A percentile compares a stretch with the other conserved stretches of the same genome.
These are phyloP conservation scores for Parus major DNA, from an alignment of 2,113 vertebrate genomes.

Conservation along the genomic window DNA sequence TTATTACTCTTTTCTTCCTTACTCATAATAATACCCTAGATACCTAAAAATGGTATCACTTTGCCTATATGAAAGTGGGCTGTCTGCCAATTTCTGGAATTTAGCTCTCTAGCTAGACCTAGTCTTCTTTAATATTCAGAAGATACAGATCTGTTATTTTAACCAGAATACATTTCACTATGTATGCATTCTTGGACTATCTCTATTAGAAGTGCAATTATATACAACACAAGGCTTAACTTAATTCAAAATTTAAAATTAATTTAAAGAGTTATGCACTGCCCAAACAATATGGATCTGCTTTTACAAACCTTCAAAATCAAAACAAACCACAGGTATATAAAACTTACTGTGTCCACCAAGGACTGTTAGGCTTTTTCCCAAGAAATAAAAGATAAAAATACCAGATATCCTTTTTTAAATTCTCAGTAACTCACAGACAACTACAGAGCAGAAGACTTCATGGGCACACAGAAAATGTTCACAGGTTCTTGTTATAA, in stretches of 20 bases:
- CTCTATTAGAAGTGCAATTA: background rate
- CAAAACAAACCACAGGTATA: background rate
- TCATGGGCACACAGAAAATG: background rate
- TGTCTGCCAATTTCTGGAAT: slow-evolving; percentile 58
- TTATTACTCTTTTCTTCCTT: slow-evolving; percentile 43
- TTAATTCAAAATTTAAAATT: background rate
- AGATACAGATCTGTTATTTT: slow-evolving; percentile 59
- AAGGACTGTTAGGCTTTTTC: background rate
- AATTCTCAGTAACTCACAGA: background rate
- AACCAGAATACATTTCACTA: slow-evolving; percentile 41
- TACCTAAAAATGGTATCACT: slow-evolving; percentile 40
- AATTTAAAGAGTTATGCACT: background rate
- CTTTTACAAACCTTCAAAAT: background rate
- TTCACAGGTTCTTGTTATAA: background rate
- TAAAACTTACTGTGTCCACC: background rate
- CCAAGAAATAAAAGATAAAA: background rate
- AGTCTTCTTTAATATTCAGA: slow-evolving; percentile 45
- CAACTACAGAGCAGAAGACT: background rate
- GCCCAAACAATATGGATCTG: background rate
- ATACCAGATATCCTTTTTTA: background rate
- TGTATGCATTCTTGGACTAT: background rate
- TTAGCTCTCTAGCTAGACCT: slow-evolving; percentile 42
- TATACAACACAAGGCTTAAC: background rate
- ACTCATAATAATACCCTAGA: slow-evolving; percentile 46
- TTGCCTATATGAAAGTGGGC: slow-evolving; percentile 56